A percentile compares a stretch with the other conserved stretches of the same genome.
These are phyloP conservation scores for Brachypalpus laphriformis DNA, from an alignment of 2,888 invertebrate species.

Conservation along the genomic window DNA sequence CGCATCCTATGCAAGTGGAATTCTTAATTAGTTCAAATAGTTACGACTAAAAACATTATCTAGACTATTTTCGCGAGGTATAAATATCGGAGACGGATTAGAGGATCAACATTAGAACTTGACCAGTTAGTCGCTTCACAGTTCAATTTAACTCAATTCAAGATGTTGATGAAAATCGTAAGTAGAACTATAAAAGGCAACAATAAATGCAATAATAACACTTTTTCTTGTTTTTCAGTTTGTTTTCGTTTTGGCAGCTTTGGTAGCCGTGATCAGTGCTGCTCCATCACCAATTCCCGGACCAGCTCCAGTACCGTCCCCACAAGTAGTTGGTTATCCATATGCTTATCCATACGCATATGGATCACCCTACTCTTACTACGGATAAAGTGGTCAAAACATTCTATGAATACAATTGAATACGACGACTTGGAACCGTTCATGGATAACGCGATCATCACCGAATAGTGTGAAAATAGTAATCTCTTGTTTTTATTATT, in stretches of 20 bases:
- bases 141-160: constrained; percentile 1
- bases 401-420: constrained; percentile 45
- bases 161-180: constrained; percentile 54
- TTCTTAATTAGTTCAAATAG: constrained; percentile 20
- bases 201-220: background rate
- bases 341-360: constrained; percentile 57
- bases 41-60: background rate
- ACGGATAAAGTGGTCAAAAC: constrained; percentile 75
- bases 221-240: constrained; percentile 53
- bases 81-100: constrained; percentile 31
- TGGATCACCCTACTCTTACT: constrained; percentile 77
- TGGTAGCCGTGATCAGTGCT: constrained; percentile 75
- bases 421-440: constrained; percentile 2
- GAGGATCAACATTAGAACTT: constrained; percentile 37
- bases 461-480: background rate
- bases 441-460: constrained; percentile 1
- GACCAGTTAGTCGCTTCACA: constrained; percentile 13
- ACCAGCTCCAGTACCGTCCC: constrained; percentile 76
- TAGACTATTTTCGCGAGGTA: background rate
- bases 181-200: background rate
- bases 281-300: constrained; percentile 75
- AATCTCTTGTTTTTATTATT: constrained; percentile 10
- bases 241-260: constrained; percentile 73
- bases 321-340: constrained; percentile 76
- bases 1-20: constrained; percentile 9